A percentile compares a stretch with the other conserved stretches of the same genome.
Conservation (phyloP, 2,888 invertebrate genomes). For the Pandemis cinnamomeana region DNA sequence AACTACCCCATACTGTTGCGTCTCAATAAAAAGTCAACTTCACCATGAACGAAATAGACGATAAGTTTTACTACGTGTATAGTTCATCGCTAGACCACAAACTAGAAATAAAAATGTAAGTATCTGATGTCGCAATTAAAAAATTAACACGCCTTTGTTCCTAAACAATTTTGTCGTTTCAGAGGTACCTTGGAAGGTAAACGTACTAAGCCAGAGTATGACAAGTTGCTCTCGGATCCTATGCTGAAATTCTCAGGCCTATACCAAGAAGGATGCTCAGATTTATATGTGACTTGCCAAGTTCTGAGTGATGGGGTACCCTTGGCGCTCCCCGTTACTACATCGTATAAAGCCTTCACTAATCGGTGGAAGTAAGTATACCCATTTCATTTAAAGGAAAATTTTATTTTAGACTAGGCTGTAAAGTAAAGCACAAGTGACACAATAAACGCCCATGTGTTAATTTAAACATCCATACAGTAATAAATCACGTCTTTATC, state of each 20-base stretch:
- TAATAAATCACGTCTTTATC: too few species aligned
- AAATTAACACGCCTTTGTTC: slow-evolving; percentile 22
- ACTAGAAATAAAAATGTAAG: slow-evolving; percentile 97
- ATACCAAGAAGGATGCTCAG: slow-evolving; percentile 93
- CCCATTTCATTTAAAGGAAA: too few species aligned
- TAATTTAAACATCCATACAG: too few species aligned
- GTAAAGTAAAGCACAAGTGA: too few species aligned
- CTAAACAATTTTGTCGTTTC: slow-evolving; percentile 44
- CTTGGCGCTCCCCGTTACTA: slow-evolving; percentile 93
- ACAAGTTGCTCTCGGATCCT: slow-evolving; percentile 93
- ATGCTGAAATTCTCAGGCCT: slow-evolving; percentile 96
- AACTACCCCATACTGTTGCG: slow-evolving; percentile 1
- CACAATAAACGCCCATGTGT: too few species aligned
- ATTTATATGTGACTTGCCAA: slow-evolving; percentile 95
- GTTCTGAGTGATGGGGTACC: slow-evolving; percentile 92
- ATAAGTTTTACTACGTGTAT: slow-evolving; percentile 94
- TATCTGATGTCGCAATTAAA: slow-evolving; percentile 46
- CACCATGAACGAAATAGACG: slow-evolving; percentile 89
- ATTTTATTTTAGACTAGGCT: too few species aligned
- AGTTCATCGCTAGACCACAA: slow-evolving; percentile 95
- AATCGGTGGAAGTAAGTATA: slow-evolving; percentile 94
- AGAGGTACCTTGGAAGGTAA: slow-evolving; percentile 98
- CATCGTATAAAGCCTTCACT: slow-evolving; percentile 96
- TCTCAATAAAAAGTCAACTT: neutral
- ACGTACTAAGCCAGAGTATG: slow-evolving; percentile 93